Evolutionary conservation across 2,113 vertebrate genomes (phyloP), one percentile per base, ranked within the genome.

Genomic region (Hyperopisus bebe): DNA sequence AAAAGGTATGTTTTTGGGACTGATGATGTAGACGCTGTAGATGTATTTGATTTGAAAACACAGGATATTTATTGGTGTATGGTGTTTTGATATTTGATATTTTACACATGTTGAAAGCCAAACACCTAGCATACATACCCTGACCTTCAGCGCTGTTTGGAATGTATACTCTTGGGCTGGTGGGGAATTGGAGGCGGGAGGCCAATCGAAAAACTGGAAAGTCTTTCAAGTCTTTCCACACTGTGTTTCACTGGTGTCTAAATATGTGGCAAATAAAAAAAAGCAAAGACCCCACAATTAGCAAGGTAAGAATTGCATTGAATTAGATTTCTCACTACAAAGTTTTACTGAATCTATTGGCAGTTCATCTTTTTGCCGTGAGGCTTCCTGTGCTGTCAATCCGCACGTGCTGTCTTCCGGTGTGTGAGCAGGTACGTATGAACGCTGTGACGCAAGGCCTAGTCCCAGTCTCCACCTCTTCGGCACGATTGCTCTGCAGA

Each of bases 131-230:
- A 5, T 77, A 77, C 2, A 19, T 51, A 27, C 8, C 17, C 8
- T 92, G 90, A 35, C 90, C 90, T 93, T 92, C 44, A 88, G 88
- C 90, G 91, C 27, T 92, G 92, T 92, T 93, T 91, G 91, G 84
- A 91, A 92, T 82, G 5, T 0, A 35, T 35, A 17, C 58, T 86
- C 90, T 88, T 91, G 89, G 82, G 51, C 92, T 94, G 93, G 89
- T 89, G 74, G 93, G 91, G 89, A 91, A 86, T 44, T 91, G 93
- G 94, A 92, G 88, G 0, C n/a, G 19, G 1, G 31, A 80, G 15
- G 62, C 10, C 3, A 70, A 70, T 31, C 7, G 0, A 92, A 88
- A 91, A 91, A 91, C 93, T 91, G 94, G 94, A 93, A 91, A 89
- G 90, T 91, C 87, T 46, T 88, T 91, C 89, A 91, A 89, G 90